Percentiles rank a stretch among this genome's conserved stretches.
Conservation (phyloP, 1,140 invertebrate genomes). For the Caenorhabditis remanei region DNA sequence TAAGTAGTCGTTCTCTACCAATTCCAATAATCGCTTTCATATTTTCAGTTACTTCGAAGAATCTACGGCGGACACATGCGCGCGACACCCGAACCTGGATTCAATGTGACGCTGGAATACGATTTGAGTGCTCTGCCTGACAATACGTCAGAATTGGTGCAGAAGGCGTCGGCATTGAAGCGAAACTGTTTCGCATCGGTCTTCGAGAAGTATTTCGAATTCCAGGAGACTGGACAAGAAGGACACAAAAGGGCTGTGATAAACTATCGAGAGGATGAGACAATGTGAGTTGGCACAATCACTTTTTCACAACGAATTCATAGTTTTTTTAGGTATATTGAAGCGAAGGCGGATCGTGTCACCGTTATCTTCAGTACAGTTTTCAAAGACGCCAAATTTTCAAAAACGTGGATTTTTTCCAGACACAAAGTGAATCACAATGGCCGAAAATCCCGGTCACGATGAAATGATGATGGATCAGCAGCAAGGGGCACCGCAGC, state of each 20-base stretch:
- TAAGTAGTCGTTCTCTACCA: slow-evolving; percentile 73
- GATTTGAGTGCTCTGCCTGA: slow-evolving; percentile 88
- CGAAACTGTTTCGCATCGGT: slow-evolving; percentile 99
- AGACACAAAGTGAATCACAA: slow-evolving; percentile 7
- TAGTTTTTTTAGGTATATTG: slow-evolving; percentile 87
- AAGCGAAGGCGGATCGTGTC: slow-evolving; percentile 96
- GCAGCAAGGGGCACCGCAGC: slow-evolving; percentile 3
- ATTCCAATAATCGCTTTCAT: neutral
- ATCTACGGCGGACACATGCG: slow-evolving; percentile 80
- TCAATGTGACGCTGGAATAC: slow-evolving; percentile 92
- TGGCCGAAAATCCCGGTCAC: slow-evolving; percentile 27
- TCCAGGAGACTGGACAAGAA: slow-evolving; percentile 91
- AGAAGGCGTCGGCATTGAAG: slow-evolving; percentile 93
- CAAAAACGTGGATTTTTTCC: neutral
- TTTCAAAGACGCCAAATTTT: slow-evolving; percentile 88
- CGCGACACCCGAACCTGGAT: slow-evolving; percentile 88
- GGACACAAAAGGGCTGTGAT: slow-evolving; percentile 94
- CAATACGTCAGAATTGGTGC: slow-evolving; percentile 87
- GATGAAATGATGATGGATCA: slow-evolving; percentile 53
- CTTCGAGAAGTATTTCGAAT: slow-evolving; percentile 99
- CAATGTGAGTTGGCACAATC: slow-evolving; percentile 84
- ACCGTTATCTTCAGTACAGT: slow-evolving; percentile 99
- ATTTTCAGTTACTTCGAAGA: slow-evolving; percentile 82
- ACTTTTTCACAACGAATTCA: neutral
- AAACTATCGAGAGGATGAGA: slow-evolving; percentile 98